Percentiles rank a stretch among this genome's conserved stretches.
phyloP scores from a whole-genome alignment of 1,140 invertebrate genomes.

The Globodera ellingtonae region DNA sequence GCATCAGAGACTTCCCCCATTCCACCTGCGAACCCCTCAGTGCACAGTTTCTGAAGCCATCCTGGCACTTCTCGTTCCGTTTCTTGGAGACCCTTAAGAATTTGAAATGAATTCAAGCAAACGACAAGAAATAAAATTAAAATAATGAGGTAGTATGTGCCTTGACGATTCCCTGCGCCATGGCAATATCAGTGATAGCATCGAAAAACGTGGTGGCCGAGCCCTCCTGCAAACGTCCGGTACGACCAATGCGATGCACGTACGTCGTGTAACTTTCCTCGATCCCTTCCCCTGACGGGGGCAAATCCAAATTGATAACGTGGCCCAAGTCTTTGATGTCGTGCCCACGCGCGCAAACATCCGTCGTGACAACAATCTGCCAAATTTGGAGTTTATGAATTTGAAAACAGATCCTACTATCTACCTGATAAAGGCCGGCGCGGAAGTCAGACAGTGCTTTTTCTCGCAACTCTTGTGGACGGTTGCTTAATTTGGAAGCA shows the following conservation, averaged over 20 bases:
- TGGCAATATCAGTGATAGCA: neutral
- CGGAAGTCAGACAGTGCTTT: constrained; percentile 80
- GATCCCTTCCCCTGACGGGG: neutral
- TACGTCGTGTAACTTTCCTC: neutral
- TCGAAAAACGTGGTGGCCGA: neutral
- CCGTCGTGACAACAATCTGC: constrained; percentile 82
- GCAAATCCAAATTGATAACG: constrained; percentile 21
- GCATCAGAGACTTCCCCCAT: neutral
- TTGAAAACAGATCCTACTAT: neutral
- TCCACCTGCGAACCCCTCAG: neutral
- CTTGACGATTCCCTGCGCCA: neutral
- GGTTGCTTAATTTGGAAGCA: constrained; percentile 69
- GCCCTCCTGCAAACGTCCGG: neutral
- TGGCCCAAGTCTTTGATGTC: constrained; percentile 87
- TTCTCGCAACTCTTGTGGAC: constrained; percentile 86
- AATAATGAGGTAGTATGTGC: neutral
- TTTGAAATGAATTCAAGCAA: neutral
- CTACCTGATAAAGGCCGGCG: constrained; percentile 68
- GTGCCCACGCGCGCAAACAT: constrained; percentile 86
- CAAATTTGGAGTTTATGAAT: neutral
- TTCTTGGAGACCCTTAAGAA: neutral
- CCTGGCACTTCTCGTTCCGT: too few relatives aligned
- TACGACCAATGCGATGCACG: constrained; percentile 3
- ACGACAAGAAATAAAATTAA: neutral
- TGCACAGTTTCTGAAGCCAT: neutral